Conservation (phyloP, 2,797 vertebrate genomes). For the Acrossocheilus wenchowensis region DNA sequence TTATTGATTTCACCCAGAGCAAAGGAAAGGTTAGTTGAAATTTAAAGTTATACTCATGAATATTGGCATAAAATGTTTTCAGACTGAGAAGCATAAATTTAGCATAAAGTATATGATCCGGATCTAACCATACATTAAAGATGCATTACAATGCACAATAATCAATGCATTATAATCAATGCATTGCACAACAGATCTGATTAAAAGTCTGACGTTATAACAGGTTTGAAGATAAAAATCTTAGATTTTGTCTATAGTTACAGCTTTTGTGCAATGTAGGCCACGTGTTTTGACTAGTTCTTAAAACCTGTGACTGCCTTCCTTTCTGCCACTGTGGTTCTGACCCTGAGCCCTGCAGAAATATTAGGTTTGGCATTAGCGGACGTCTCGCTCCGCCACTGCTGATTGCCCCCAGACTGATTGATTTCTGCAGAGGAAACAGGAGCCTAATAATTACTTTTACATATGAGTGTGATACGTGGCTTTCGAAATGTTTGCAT, state of each 20-base stretch:
- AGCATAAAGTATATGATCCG: background rate
- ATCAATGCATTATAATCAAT: background rate
- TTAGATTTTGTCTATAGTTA: background rate
- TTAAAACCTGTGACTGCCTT: background rate
- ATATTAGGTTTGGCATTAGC: slow-evolving; percentile 38
- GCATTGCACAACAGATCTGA: background rate
- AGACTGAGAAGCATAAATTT: background rate
- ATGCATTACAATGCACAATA: background rate
- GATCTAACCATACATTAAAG: background rate
- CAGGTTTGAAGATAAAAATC: background rate
- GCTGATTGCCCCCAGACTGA: slow-evolving; percentile 46
- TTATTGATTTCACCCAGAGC: background rate
- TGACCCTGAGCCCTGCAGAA: background rate
- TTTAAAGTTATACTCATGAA: background rate
- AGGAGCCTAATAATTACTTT: slow-evolving; percentile 46
- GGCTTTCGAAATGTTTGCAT: slow-evolving; percentile 13
- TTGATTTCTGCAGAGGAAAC: slow-evolving; percentile 48
- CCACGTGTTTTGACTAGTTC: background rate
- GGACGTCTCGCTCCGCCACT: slow-evolving; percentile 20
- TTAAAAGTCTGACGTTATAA: background rate
- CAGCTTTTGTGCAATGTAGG: background rate
- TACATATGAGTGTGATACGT: slow-evolving; percentile 16
- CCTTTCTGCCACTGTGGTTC: background rate
- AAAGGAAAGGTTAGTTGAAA: background rate
- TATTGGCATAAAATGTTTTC: background rate